These are phyloP conservation scores for Brachirus orientalis DNA, from an alignment of 2,113 vertebrate species.

Conservation along the genomic window DNA sequence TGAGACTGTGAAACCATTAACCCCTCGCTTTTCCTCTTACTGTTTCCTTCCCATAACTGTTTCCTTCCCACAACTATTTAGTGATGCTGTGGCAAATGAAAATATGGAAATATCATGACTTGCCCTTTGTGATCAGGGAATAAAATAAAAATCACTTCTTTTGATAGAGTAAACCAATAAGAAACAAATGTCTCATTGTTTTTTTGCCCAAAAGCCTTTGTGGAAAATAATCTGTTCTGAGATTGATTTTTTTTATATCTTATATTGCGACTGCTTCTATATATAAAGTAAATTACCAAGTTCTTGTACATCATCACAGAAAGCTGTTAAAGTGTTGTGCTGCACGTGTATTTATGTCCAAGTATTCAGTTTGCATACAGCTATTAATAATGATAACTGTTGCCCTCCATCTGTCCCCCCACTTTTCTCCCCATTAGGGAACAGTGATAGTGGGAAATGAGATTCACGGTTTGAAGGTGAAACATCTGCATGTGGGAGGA, in stretches of 20 bases:
- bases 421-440: conserved; percentile 79
- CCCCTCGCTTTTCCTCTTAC: neutral
- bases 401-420: conserved; percentile 19
- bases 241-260: neutral
- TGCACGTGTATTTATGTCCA: conserved; percentile 2
- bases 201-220: neutral
- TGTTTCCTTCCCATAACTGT: neutral
- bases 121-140: neutral
- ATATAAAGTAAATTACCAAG: neutral
- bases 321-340: neutral
- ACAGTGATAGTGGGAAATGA: conserved; percentile 93
- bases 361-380: conserved; percentile 7
- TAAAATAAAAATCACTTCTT: neutral
- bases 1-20: neutral
- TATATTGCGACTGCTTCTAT: neutral
- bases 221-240: neutral
- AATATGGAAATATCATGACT: neutral
- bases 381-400: conserved; percentile 31
- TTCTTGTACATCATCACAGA: neutral
- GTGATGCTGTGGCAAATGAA: neutral
- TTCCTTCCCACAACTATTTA: neutral
- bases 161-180: too few relatives aligned
- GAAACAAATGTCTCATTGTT: too few relatives aligned
- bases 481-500: conserved; percentile 94
- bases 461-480: conserved; percentile 94